phyloP scores from a whole-genome alignment of 2,113 vertebrate genomes.

The Corythoichthys intestinalis region DNA sequence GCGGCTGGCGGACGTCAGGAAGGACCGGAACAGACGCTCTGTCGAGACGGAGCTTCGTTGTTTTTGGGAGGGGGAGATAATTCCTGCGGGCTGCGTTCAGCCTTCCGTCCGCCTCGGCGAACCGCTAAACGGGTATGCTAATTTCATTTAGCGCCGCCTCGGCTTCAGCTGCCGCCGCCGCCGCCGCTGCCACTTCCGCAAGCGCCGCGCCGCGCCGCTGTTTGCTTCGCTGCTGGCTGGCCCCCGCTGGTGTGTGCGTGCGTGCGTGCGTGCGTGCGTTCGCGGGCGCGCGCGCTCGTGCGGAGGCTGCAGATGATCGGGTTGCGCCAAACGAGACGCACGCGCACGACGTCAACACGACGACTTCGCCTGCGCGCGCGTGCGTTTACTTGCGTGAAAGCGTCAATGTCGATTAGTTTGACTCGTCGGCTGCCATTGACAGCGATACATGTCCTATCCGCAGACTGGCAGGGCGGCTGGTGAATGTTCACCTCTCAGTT shows the following conservation, averaged over 20 bases:
- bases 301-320: slow-evolving; percentile 22
- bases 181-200: slow-evolving; percentile 50
- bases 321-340: slow-evolving; percentile 20
- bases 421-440: too few relatives aligned
- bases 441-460: too few relatives aligned
- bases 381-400: too few relatives aligned
- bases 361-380: not conserved
- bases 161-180: slow-evolving; percentile 24
- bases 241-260: not conserved
- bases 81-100: slow-evolving; percentile 21
- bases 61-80: too few relatives aligned
- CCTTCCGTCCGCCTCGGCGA: slow-evolving; percentile 39
- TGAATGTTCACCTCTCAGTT: too few relatives aligned
- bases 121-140: slow-evolving; percentile 50
- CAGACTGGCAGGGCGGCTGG: too few relatives aligned
- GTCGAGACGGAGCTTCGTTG: too few relatives aligned
- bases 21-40: slow-evolving; percentile 33
- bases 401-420: too few relatives aligned
- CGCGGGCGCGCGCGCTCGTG: not conserved
- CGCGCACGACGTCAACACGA: slow-evolving; percentile 4
- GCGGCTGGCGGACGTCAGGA: slow-evolving; percentile 59
- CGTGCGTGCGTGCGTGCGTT: not conserved
- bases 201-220: slow-evolving; percentile 34
- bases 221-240: not conserved
- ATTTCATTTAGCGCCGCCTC: slow-evolving; percentile 57